Evolutionary conservation across 2,113 vertebrate species (phyloP).

Genomic region (rabbit (Oryctolagus cuniculus)): DNA sequence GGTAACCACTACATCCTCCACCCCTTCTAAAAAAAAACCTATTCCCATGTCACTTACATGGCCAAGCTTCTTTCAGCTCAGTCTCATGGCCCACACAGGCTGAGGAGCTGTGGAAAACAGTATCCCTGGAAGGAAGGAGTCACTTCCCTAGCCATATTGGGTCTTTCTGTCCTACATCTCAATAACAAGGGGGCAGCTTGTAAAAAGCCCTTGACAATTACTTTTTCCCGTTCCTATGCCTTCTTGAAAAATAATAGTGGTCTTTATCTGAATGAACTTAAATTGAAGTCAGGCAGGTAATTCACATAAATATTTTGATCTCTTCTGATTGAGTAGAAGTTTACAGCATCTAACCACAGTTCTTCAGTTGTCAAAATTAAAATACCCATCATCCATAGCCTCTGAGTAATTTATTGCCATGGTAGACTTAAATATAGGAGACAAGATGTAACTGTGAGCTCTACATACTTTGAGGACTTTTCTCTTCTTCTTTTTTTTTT

Average conservation of each 20-base stretch:
- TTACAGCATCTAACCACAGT: neutral
- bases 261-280: neutral
- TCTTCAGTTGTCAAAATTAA: neutral
- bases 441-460: neutral
- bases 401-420: neutral
- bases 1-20: neutral
- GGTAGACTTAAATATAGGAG: neutral
- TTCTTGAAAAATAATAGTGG: neutral
- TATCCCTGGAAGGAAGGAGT: neutral
- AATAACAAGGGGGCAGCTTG: no score
- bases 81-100: neutral
- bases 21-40: neutral
- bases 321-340: neutral
- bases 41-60: neutral
- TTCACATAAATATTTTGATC: neutral
- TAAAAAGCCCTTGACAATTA: neutral
- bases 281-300: neutral
- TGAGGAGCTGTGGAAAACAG: neutral
- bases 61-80: neutral
- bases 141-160: accelerated
- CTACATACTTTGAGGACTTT: neutral
- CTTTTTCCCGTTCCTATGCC: neutral
- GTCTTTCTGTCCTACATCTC: neutral
- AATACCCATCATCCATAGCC: neutral
- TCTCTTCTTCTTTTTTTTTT: neutral